These are phyloP conservation scores for Tetraneura akinire DNA, from an alignment of 1,140 invertebrate species.

Conservation along the genomic window DNA sequence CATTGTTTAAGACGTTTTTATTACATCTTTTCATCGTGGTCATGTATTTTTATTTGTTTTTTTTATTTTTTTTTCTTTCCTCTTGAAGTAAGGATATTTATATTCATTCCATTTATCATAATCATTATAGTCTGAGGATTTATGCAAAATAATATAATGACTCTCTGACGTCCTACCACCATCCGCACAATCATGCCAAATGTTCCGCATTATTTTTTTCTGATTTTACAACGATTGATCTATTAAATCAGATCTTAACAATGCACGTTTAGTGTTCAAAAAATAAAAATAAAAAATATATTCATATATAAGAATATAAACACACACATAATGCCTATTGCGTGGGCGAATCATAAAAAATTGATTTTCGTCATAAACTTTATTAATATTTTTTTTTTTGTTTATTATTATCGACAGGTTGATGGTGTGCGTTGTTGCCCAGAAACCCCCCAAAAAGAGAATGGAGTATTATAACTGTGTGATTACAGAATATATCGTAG, in stretches of 20 bases:
- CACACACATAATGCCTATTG: no score
- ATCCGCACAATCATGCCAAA: not conserved
- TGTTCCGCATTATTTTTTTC: not conserved
- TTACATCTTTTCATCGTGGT: not conserved
- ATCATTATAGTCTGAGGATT: not conserved
- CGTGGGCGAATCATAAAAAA: not conserved
- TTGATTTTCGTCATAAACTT: not conserved
- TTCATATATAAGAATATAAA: not conserved
- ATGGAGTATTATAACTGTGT: no score
- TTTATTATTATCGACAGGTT: not conserved
- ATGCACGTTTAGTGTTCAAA: not conserved
- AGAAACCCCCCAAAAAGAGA: not conserved
- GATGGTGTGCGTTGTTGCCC: not conserved
- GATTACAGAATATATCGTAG: no score
- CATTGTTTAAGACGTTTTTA: not conserved
- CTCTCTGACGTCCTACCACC: not conserved
- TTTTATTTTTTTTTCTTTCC: not conserved
- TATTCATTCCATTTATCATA: constrained; percentile 1
- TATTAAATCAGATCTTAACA: not conserved
- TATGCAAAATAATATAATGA: not conserved
- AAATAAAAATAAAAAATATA: not conserved
- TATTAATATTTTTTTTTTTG: no score
- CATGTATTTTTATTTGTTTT: not conserved
- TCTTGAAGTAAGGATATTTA: not conserved
- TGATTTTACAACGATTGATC: not conserved